Evolutionary conservation across 2,113 vertebrate genomes (phyloP), one percentile per base, ranked within the genome.

Genomic region (Cavia porcellus): DNA sequence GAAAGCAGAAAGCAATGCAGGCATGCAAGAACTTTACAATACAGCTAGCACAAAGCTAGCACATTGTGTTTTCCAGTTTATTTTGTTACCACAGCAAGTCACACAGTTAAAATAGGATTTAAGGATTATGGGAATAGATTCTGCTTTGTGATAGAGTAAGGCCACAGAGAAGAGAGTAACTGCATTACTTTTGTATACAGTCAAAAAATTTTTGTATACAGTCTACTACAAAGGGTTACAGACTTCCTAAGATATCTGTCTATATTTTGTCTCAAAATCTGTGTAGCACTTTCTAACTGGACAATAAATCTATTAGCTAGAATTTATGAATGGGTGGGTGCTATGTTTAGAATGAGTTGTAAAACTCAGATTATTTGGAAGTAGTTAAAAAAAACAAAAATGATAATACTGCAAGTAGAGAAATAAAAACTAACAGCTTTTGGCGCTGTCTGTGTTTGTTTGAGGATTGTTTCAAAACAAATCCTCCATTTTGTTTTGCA

Each of bases 401-500:
- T 79, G 47, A 72, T 80, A 52, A 4, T 38, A 38, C 14, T 74
- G 42, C 61, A 68, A 66, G 25, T 45, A 42, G 1, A 28, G 0
- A 20, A 22, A 50, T 68, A 50, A 95, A 81, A 64, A 20, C 15
- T 79, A 74, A 82, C 2, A 52, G 3, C 87, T 55, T 89, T 30
- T 55, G 47, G 22, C 20, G 0, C 35, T 57, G 38, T 80, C 30
- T 94, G 32, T 77, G 38, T 14, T 57, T 52, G 35, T 90, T 35
- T 57, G 81, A 84, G 25, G 66, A 22, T 8, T 59, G 2, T 70
- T 87, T 57, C 47, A 62, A 85, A 81, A 59, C 19, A 81, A 32
- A 57, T 75, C 50, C 80, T 94, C 14, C 83, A 24, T 94, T 68
- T 81, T 47, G 3, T 24, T 92, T 96, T 79, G 50, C 80, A 32